Conservation (phyloP, 2,797 vertebrate genomes). For the Siniperca scherzeri region DNA sequence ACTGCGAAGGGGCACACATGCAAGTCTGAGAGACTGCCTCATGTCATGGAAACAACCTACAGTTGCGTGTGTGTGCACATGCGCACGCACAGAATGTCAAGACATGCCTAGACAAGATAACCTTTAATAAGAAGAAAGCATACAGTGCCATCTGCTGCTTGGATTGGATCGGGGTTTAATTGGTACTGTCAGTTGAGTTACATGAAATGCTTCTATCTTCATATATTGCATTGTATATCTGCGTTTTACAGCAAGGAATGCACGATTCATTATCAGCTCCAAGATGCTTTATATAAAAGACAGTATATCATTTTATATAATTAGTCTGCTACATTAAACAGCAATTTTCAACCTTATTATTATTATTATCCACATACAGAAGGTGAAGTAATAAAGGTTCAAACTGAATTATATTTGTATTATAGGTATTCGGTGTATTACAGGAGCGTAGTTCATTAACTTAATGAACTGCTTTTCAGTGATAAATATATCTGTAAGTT, state of each 20-base stretch:
- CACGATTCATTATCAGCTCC: conserved; percentile 7
- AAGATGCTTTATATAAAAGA: conserved; percentile 11
- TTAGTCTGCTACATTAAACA: background rate
- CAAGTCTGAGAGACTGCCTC: conserved; percentile 50
- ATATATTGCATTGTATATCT: too few relatives aligned
- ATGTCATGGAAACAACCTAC: conserved; percentile 74
- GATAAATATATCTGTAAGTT: background rate
- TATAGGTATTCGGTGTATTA: background rate
- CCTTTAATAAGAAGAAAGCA: conserved; percentile 30
- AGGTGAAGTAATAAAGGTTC: background rate
- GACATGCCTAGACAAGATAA: conserved; percentile 33
- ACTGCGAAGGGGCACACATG: conserved; percentile 36
- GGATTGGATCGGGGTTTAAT: background rate
- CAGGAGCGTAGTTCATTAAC: conserved; percentile 12
- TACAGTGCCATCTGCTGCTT: conserved; percentile 75
- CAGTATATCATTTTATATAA: conserved; percentile 4
- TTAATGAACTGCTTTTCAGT: background rate
- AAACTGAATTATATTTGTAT: background rate
- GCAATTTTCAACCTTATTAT: conserved; percentile 4
- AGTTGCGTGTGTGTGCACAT: conserved; percentile 14
- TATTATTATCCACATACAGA: background rate
- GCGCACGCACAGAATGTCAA: conserved; percentile 21
- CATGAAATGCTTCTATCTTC: background rate
- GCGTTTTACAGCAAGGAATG: too few relatives aligned
- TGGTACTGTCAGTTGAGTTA: background rate